Conservation (phyloP, 2,797 vertebrate genomes). For the Gymnoscopelus braueri region DNA sequence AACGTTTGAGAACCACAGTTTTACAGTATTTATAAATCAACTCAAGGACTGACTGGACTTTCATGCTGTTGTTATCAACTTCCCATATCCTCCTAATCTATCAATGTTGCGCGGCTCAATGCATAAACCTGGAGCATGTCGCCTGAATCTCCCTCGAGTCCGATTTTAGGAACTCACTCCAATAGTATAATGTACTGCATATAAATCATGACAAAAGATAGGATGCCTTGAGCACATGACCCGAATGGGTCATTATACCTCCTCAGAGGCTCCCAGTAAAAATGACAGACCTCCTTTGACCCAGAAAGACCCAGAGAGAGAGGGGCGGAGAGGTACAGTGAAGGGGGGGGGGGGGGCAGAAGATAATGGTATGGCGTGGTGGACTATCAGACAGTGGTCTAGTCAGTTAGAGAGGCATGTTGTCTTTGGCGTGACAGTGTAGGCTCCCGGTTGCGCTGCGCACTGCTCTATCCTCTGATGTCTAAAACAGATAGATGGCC, state of each 20-base stretch:
- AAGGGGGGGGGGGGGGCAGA: slow-evolving; percentile 2
- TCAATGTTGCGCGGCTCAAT: slow-evolving; percentile 10
- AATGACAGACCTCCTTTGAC: slow-evolving; percentile 36
- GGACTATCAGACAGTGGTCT: slow-evolving; percentile 41
- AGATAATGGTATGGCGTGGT: slow-evolving; percentile 43
- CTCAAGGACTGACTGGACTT: too few relatives aligned
- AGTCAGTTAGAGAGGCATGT: slow-evolving; percentile 44
- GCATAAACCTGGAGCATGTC: slow-evolving; percentile 16
- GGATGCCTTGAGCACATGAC: slow-evolving; percentile 13
- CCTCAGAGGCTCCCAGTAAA: slow-evolving; percentile 19
- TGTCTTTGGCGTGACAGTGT: slow-evolving; percentile 65
- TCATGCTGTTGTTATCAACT: background rate
- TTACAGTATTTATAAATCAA: background rate
- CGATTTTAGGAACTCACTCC: slow-evolving; percentile 38
- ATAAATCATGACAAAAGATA: slow-evolving; percentile 32
- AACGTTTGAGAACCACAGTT: background rate
- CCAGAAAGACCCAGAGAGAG: slow-evolving; percentile 27
- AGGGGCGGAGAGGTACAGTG: slow-evolving; percentile 9
- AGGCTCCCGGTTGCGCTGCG: slow-evolving; percentile 45
- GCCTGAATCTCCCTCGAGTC: slow-evolving; percentile 21
- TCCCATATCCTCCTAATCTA: background rate
- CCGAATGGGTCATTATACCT: slow-evolving; percentile 21
- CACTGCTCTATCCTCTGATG: slow-evolving; percentile 55
- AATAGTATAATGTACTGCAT: slow-evolving; percentile 32
- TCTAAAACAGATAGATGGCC: slow-evolving; percentile 64